Base-by-base conservation (phyloP, 2,888 invertebrate species). In the Ellobium chinense region DNA sequence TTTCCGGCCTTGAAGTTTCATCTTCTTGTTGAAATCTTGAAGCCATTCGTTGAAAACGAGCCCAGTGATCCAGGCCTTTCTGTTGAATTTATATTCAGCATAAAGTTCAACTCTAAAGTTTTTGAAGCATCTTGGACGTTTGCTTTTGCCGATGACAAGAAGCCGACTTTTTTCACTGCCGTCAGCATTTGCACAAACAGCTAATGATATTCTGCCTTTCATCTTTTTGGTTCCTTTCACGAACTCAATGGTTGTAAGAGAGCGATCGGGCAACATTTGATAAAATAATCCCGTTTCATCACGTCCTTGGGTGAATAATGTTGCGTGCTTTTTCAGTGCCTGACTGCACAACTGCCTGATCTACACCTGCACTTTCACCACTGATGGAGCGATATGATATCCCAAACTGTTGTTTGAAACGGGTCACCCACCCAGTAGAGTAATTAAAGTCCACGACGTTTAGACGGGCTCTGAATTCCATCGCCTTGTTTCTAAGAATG, bases 51-150 rank as follows among this genome's bases (percentile, higher is more conserved):
- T 36, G 63, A 85, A 85, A 1, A 85, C 24, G 27, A 66, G n/a
- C 1, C 62, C 29, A 14, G 82, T 84, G 84, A 85, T 85, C 84
- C 85, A 85, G 4, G 83, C 83, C 58, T 85, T 85, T 24, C 72
- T 81, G 54, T 83, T 82, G 21, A n/a, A 36, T 12, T 46, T 39
- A 39, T 78, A 83, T 24, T 80, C 79, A 31, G 69, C 80, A 54
- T 76, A 74, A 7, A 83, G 72, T 3, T 56, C n/a, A 63, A 70
- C 46, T 21, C 77, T 76, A 46, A 84, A 78, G 63, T 69, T 70
- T 65, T 78, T 76, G 66, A 83, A 83, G 34, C 83, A 81, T 24
- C 83, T 36, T 27, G 83, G 83, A 9, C 37, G 54, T 58, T 63
- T 65, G 37, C 74, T 73, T 54, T 78, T 81, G 18, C 78, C 80